These are phyloP conservation scores for Phalacrocorax aristotelis DNA, from an alignment of 2,113 vertebrate genomes.

Conservation along the genomic window DNA sequence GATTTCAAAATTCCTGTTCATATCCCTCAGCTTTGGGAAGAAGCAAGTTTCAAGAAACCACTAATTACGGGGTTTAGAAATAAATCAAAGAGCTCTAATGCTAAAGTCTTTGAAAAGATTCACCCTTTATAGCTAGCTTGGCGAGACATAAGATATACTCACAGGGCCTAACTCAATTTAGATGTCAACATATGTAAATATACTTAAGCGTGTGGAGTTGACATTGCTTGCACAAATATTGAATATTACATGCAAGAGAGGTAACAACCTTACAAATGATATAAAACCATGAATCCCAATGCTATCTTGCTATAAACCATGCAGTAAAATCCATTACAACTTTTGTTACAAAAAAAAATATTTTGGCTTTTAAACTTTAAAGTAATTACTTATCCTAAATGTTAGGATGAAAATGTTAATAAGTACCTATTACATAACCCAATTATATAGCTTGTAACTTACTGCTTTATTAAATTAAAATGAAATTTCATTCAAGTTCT, in stretches of 20 bases:
- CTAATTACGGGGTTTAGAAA: slow-evolving; percentile 51
- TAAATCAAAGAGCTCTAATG: not conserved
- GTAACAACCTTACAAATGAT: not conserved
- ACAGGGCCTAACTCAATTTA: not conserved
- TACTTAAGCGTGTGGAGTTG: not conserved
- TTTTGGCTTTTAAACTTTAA: not conserved
- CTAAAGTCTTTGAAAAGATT: slow-evolving; percentile 2
- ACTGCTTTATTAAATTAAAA: not conserved
- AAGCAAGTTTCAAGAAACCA: slow-evolving; percentile 40
- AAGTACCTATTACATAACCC: not conserved
- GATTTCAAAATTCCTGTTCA: not conserved
- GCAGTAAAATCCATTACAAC: not conserved
- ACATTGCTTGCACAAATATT: not conserved
- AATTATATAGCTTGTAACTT: not conserved
- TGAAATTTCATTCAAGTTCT: not conserved
- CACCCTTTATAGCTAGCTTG: not conserved
- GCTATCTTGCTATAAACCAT: not conserved
- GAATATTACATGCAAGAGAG: not conserved
- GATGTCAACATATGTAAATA: not conserved
- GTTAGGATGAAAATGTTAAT: not conserved
- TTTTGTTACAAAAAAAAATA: not conserved
- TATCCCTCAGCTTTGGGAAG: not conserved
- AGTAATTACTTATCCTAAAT: not conserved
- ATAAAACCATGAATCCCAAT: not conserved
- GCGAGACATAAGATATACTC: not conserved